These are phyloP conservation scores for Seladonia tumulorum DNA, from an alignment of 2,888 invertebrate genomes.

Conservation along the genomic window DNA sequence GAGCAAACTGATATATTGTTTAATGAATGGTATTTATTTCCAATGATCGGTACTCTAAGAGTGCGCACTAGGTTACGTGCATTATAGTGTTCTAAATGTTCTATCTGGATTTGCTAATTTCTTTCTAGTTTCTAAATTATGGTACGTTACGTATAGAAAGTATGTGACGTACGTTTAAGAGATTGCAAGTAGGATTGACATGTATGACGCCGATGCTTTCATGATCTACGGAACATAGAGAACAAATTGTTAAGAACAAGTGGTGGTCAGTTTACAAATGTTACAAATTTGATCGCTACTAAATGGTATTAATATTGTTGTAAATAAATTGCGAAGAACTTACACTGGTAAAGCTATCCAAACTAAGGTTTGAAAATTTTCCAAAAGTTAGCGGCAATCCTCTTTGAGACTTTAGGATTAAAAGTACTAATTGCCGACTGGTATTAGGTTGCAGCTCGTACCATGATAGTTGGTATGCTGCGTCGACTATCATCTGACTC, in stretches of 20 bases:
- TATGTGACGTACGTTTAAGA: slow-evolving; percentile 23
- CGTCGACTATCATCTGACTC: neutral
- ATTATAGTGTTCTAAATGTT: neutral
- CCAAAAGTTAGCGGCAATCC: neutral
- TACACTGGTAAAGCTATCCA: slow-evolving; percentile 46
- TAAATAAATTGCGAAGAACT: neutral
- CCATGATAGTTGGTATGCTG: neutral
- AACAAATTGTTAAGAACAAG: neutral
- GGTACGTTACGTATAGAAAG: neutral
- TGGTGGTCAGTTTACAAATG: neutral
- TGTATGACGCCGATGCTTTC: slow-evolving; percentile 57
- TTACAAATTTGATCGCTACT: neutral
- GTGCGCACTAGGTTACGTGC: neutral
- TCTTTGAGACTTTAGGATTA: neutral
- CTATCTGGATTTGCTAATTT: neutral
- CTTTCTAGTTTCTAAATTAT: neutral
- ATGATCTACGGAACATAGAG: slow-evolving; percentile 46
- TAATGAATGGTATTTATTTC: neutral
- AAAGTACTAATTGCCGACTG: neutral
- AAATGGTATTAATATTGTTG: neutral
- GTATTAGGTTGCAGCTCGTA: neutral
- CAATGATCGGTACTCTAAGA: neutral
- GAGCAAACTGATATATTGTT: neutral
- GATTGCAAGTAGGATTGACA: slow-evolving; percentile 57
- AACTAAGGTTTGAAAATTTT: neutral